Conservation (phyloP, 2,113 vertebrate species). For the Vidua macroura region DNA sequence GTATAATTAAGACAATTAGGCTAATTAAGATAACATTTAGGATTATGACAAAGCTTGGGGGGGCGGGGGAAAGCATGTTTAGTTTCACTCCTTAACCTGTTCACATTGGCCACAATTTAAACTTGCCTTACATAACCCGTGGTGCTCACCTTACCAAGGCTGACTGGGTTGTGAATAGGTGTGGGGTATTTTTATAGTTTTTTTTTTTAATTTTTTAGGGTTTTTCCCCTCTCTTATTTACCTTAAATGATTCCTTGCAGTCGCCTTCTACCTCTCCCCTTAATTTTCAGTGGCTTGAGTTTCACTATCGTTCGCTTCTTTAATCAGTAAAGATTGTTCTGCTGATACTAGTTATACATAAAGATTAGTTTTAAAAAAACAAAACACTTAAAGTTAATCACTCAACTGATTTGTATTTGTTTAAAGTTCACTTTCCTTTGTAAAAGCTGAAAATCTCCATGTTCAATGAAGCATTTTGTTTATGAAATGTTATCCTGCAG, state of each 20-base stretch:
- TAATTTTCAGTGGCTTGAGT: not conserved
- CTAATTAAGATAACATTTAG: slow-evolving; percentile 50
- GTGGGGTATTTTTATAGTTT: not conserved
- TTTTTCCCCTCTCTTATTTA: not conserved
- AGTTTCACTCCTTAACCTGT: slow-evolving; percentile 16
- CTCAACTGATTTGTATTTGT: slow-evolving; percentile 61
- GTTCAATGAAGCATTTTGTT: slow-evolving; percentile 68
- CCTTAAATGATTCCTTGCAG: slow-evolving; percentile 6
- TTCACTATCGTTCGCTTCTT: not conserved
- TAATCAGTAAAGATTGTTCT: slow-evolving; percentile 56
- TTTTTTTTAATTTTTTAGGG: not conserved
- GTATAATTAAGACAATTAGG: slow-evolving; percentile 48
- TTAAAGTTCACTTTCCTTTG: slow-evolving; percentile 58
- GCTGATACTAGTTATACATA: slow-evolving; percentile 29
- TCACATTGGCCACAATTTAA: not conserved
- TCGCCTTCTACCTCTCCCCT: not conserved
- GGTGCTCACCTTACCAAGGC: not conserved
- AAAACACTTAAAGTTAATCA: slow-evolving; percentile 49
- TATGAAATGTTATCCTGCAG: slow-evolving; percentile 64
- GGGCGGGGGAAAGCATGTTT: not conserved
- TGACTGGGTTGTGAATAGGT: not conserved
- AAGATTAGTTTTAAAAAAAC: slow-evolving; percentile 12
- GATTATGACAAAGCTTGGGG: slow-evolving; percentile 16
- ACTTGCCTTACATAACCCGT: not conserved
- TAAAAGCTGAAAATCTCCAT: slow-evolving; percentile 58